Conservation (phyloP, 2,797 vertebrate species). For the Echeneis naucrates region DNA sequence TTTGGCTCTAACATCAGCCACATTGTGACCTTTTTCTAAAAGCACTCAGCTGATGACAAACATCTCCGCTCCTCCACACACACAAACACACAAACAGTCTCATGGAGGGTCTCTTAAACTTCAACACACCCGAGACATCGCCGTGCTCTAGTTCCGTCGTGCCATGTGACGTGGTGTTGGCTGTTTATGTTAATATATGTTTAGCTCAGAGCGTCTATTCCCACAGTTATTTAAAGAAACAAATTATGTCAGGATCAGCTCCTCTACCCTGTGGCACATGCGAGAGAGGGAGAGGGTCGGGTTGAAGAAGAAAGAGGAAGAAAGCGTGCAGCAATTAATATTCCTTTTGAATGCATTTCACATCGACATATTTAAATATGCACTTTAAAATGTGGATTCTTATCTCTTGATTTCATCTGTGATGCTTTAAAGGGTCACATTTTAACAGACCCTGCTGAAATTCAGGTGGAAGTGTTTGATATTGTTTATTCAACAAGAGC, state of each 20-base stretch:
- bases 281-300: slow-evolving; percentile 19
- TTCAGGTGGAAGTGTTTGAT: slow-evolving; percentile 12
- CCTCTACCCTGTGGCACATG: slow-evolving; percentile 71
- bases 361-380: neutral
- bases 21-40: slow-evolving; percentile 5
- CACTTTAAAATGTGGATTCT: slow-evolving; percentile 12
- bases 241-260: slow-evolving; percentile 82
- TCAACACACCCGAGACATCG: slow-evolving; percentile 3
- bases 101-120: neutral
- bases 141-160: slow-evolving; percentile 9
- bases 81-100: neutral
- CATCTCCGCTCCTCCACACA: neutral
- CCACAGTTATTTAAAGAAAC: slow-evolving; percentile 83
- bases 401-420: neutral
- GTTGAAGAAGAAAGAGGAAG: slow-evolving; percentile 11
- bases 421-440: slow-evolving; percentile 17
- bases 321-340: slow-evolving; percentile 12
- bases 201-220: slow-evolving; percentile 61
- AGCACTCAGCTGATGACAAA: slow-evolving; percentile 16
- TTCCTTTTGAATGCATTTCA: slow-evolving; percentile 36
- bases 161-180: slow-evolving; percentile 27
- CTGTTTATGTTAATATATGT: slow-evolving; percentile 64
- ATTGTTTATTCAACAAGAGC: slow-evolving; percentile 12
- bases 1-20: slow-evolving; percentile 38
- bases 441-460: slow-evolving; percentile 9